Evolutionary conservation across 2,797 vertebrate genomes (phyloP).

Genomic region (Oceanodroma leucorhoa): DNA sequence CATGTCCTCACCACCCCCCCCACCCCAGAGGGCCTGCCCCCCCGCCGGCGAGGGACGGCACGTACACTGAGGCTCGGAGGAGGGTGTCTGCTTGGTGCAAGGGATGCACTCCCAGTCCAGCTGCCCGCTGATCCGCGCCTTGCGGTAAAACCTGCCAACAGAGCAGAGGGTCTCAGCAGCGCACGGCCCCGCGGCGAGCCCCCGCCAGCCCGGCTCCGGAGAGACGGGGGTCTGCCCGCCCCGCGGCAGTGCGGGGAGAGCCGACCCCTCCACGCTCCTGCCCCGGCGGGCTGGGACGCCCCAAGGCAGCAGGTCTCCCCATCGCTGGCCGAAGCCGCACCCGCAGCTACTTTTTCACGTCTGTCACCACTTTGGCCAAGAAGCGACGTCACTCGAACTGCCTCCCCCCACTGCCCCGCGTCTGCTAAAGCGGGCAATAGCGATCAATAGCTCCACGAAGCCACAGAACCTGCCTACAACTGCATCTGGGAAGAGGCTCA

Average conservation of each 20-base stretch:
- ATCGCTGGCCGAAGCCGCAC: rapidly evolving
- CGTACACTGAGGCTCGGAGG: slow-evolving; percentile 77
- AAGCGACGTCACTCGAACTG: not conserved
- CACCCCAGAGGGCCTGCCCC: not conserved
- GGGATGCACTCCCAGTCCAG: slow-evolving; percentile 83
- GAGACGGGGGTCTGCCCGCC: rapidly evolving
- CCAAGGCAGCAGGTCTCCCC: not conserved
- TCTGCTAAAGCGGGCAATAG: not conserved
- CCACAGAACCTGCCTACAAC: not conserved
- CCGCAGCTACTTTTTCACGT: not conserved
- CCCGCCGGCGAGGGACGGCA: not conserved
- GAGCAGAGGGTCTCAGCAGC: not conserved
- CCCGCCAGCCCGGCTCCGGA: rapidly evolving
- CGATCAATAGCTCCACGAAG: not conserved
- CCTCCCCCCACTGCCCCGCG: rapidly evolving
- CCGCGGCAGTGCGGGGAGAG: rapidly evolving
- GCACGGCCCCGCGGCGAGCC: rapidly evolving
- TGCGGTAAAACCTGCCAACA: slow-evolving; percentile 79
- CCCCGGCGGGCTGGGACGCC: not conserved
- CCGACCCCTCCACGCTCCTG: rapidly evolving
- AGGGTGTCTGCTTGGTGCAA: slow-evolving; percentile 74
- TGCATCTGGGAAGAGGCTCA: not conserved
- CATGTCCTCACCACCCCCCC: rapidly evolving
- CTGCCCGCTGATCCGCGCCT: slow-evolving; percentile 79
- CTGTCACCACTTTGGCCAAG: not conserved